Percentiles rank a stretch among this genome's conserved stretches.
phyloP scores from a whole-genome alignment of 1,140 invertebrate species.

The Pseudomyrmex dendroicus region DNA sequence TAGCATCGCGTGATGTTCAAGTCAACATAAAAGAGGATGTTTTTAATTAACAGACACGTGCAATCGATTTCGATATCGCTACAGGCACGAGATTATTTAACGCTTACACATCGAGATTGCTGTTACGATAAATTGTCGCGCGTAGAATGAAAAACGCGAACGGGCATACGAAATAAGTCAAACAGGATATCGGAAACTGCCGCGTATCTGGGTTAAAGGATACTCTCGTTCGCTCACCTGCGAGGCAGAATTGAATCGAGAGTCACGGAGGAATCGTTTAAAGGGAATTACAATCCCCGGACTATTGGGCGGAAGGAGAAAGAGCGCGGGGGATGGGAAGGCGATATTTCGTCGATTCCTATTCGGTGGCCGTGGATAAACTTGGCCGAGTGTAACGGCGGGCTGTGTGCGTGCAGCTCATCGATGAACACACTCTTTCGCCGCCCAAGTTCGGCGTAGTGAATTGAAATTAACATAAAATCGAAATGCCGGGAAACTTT shows the following conservation, averaged over 20 bases:
- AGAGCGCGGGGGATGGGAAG: slow-evolving; percentile 61
- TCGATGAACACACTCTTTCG: slow-evolving; percentile 77
- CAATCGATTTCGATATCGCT: no score
- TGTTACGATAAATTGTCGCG: slow-evolving; percentile 19
- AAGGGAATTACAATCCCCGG: slow-evolving; percentile 78
- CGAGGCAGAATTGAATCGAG: slow-evolving; percentile 77
- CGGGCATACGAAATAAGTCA: slow-evolving; percentile 26
- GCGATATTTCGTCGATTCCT: slow-evolving; percentile 80
- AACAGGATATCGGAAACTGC: slow-evolving; percentile 39
- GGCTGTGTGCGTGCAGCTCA: slow-evolving; percentile 66
- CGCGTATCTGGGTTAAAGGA: slow-evolving; percentile 56
- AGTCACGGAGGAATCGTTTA: slow-evolving; percentile 78
- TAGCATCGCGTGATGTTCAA: slow-evolving; percentile 47
- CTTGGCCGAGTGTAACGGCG: slow-evolving; percentile 72
- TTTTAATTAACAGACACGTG: no score
- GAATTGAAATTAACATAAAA: slow-evolving; percentile 85
- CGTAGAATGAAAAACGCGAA: background rate
- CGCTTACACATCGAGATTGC: background rate
- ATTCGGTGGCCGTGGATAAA: slow-evolving; percentile 80
- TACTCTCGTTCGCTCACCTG: slow-evolving; percentile 57
- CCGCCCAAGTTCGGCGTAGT: slow-evolving; percentile 77
- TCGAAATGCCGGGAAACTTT: slow-evolving; percentile 83
- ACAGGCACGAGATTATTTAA: background rate
- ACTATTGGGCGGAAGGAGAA: slow-evolving; percentile 62
- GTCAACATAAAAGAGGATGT: background rate